phyloP scores from a whole-genome alignment of 2,113 vertebrate genomes.

The Poecilia latipinna region DNA sequence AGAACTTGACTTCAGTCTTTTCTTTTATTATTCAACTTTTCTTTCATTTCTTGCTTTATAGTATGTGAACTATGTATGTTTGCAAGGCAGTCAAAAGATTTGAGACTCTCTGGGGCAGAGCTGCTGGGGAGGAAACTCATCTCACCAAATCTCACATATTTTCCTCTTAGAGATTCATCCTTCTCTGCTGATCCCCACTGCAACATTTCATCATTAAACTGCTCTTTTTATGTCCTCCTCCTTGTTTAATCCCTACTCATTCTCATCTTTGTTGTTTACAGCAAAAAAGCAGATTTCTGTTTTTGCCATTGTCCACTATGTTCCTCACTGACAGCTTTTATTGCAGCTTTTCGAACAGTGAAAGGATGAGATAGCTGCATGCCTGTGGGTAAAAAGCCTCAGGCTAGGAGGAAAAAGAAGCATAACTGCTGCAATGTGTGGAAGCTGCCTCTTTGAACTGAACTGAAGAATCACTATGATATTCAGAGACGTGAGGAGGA shows the following conservation, averaged over 20 bases:
- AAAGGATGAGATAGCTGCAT: conserved; percentile 30
- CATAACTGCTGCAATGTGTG: neutral
- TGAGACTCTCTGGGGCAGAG: conserved; percentile 14
- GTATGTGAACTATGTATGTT: conserved; percentile 34
- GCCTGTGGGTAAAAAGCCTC: conserved; percentile 41
- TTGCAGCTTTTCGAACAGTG: conserved; percentile 6
- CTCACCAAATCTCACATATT: conserved; percentile 35
- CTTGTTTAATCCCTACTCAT: conserved; percentile 24
- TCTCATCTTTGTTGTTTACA: conserved; percentile 24
- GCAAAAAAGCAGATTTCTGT: conserved; percentile 13
- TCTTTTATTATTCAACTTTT: conserved; percentile 35
- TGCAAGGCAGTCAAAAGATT: conserved; percentile 3
- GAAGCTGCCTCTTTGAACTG: conserved; percentile 36
- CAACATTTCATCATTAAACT: conserved; percentile 26
- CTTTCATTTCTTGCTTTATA: neutral
- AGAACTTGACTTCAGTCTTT: conserved; percentile 39
- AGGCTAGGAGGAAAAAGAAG: conserved; percentile 17
- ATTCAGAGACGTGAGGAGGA: neutral
- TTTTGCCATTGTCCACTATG: conserved; percentile 23
- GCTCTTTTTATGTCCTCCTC: conserved; percentile 18
- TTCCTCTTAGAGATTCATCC: conserved; percentile 40
- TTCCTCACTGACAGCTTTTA: conserved; percentile 1
- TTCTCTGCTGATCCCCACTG: conserved; percentile 40
- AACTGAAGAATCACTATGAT: conserved; percentile 17
- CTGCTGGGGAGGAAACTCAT: conserved; percentile 22